Conservation (phyloP, 2,113 vertebrate species). For the Silurus asotus region DNA sequence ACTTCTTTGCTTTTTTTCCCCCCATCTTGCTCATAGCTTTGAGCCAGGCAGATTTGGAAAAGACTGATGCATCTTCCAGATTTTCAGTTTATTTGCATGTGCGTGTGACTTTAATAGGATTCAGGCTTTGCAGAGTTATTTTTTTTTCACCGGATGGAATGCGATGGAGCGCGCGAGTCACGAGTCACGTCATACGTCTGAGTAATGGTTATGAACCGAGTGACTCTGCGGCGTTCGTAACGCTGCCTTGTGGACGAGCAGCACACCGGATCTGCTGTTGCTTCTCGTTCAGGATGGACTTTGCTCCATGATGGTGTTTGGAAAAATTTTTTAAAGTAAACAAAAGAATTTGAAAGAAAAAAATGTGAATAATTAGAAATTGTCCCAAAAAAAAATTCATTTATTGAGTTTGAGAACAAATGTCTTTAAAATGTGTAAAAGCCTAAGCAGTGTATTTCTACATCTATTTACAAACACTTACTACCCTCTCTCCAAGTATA, state of each 20-base stretch:
- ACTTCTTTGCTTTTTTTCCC: not conserved
- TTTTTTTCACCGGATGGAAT: slow-evolving; percentile 56
- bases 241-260: slow-evolving; percentile 52
- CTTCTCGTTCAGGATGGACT: slow-evolving; percentile 39
- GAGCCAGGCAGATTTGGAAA: slow-evolving; percentile 28
- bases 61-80: slow-evolving; percentile 49
- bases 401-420: too few species aligned
- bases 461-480: not conserved
- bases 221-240: slow-evolving; percentile 51
- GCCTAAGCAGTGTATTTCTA: too few species aligned
- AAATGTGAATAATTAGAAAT: too few species aligned
- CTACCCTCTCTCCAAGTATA: not conserved
- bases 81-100: slow-evolving; percentile 31
- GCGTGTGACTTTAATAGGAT: slow-evolving; percentile 54
- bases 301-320: slow-evolving; percentile 31
- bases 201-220: slow-evolving; percentile 61
- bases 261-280: slow-evolving; percentile 37
- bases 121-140: slow-evolving; percentile 44
- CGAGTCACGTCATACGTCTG: slow-evolving; percentile 55
- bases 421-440: too few species aligned
- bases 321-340: not conserved
- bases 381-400: too few species aligned
- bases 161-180: slow-evolving; percentile 56
- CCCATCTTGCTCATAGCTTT: not conserved
- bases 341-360: not conserved